Evolutionary conservation across 1,140 invertebrate species (phyloP), one percentile per base, ranked within the genome.

Genomic region (Neotoxoptera formosana): DNA sequence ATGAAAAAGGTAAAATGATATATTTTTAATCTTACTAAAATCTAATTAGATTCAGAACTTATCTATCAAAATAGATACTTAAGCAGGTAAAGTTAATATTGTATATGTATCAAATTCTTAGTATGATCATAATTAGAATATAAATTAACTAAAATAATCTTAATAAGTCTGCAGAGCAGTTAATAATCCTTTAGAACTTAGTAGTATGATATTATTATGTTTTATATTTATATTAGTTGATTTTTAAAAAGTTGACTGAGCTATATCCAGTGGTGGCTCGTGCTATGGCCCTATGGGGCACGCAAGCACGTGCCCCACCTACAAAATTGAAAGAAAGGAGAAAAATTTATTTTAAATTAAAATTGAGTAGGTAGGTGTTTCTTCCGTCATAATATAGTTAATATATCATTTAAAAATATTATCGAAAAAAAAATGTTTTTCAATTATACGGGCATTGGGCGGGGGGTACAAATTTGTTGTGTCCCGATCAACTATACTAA

Each of bases 1-100:
- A 98, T 95, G 96, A 96, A 95, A 95, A 96, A 94, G 97, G 98
- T 98, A 96, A 96, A 96, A 94, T 25, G 9, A n/a, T 41, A 3
- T 23, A 47, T 47, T 89, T 34, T n/a, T 67, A 45, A n/a, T 41
- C 23, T 20, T 89, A 23, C 53, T 90, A 20, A n/a, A 76, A 76
- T 76, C 60, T 67, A 45, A 90, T 45, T 89, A 41, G 21, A 56
- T 56, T 4, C 7, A 88, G 8, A n/a, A 88, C 48, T 53, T 23
- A 67, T n/a, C 60, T 76, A 76, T 76, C 0, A 17, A n/a, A 76
- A n/a, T n/a, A 76, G 60, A 4, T 76, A n/a, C 17, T 76, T 0
- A 67, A n/a, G 11, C 11, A 34, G 60, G n/a, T 76, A 17, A 76
- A 76, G 4, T 67, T 30, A n/a, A 67, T 67, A 11, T 67, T 76